Base-by-base conservation (phyloP, 2,797 vertebrate genomes). In the Leptatherina wallacei region DNA sequence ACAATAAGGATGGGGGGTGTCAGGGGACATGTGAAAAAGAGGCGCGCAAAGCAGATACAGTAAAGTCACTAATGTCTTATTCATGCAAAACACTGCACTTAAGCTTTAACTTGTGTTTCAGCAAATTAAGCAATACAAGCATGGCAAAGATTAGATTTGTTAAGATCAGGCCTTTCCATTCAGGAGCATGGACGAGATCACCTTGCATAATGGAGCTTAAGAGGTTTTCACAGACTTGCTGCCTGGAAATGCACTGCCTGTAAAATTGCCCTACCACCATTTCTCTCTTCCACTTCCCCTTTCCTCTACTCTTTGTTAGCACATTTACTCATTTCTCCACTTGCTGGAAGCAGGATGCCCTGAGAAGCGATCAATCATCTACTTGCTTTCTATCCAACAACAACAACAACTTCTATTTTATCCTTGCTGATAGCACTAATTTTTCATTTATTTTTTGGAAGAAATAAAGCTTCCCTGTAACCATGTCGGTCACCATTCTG, bases 231-330 rank as follows among this genome's bases (percentile, higher is more conserved):
- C 29, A 64, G 40, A 80, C 69, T 63, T 44, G 4, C 77, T 80
- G 84, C 78, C 82, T 66, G 90, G 75, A 91, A 91, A 86, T 69
- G 77, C 80, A 85, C 78, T 85, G 24, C 24, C 81, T 74, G 74
- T 63, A 61, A 32, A 60, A 22, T 29, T 54, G 10, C 33, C 57
- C 36, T 29, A 33, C 22, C 32, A 40, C 29, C 33, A 29, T 33
- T 30, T 44, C 61, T 66, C 61, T 61, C 52, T 35, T 65, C 38
- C 27, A 47, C 54, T 61, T 44, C 9, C 38, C 24, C 1, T 35
- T 62, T 65, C n/a, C n/a, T 64, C 20, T 47, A 33, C 38, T 55
- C 64, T 65, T 51, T 24, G n/a, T 36, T 24, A 27, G 22, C 29
- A 30, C 9, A 62, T 65, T 38, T 16, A 29, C n/a, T 61, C 6